Percentiles rank a stretch among this genome's conserved stretches.
These are phyloP conservation scores for Labroides dimidiatus DNA, from an alignment of 2,797 vertebrate genomes.

Conservation along the genomic window DNA sequence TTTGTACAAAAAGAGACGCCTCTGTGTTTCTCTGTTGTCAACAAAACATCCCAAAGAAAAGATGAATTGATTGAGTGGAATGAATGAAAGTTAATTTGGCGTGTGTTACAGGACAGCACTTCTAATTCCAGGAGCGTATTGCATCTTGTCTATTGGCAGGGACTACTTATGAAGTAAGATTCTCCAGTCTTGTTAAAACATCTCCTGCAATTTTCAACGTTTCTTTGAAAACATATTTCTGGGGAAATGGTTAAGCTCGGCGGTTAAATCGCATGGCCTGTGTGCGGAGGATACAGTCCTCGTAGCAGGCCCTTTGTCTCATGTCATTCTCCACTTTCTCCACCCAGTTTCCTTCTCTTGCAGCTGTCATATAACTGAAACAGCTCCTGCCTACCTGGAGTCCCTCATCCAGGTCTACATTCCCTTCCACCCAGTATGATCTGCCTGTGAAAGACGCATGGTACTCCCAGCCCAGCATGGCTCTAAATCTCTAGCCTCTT, in stretches of 20 bases:
- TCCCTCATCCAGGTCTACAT: no score
- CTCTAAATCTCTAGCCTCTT: no score
- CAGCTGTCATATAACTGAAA: no score
- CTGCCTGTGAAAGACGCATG: no score
- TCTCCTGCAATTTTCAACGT: neutral
- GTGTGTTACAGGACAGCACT: neutral
- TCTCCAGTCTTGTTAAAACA: neutral
- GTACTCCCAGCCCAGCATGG: no score
- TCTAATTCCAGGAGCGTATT: conserved; percentile 2
- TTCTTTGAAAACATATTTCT: neutral
- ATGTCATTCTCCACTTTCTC: no score
- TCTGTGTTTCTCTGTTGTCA: conserved; percentile 18
- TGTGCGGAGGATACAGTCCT: no score
- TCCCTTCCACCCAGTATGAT: no score
- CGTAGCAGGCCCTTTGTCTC: neutral
- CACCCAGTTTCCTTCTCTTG: no score
- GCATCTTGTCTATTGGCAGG: neutral
- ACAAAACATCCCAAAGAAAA: conserved; percentile 30
- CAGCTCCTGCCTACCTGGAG: no score
- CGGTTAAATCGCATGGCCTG: no score
- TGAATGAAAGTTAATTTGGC: conserved; percentile 27
- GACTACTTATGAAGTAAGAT: neutral
- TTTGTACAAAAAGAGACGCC: conserved; percentile 23
- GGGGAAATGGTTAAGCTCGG: no score
- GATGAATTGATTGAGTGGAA: neutral